Evolutionary conservation across 2,888 invertebrate genomes (phyloP).

Genomic region (Cecidostiba fungosa): DNA sequence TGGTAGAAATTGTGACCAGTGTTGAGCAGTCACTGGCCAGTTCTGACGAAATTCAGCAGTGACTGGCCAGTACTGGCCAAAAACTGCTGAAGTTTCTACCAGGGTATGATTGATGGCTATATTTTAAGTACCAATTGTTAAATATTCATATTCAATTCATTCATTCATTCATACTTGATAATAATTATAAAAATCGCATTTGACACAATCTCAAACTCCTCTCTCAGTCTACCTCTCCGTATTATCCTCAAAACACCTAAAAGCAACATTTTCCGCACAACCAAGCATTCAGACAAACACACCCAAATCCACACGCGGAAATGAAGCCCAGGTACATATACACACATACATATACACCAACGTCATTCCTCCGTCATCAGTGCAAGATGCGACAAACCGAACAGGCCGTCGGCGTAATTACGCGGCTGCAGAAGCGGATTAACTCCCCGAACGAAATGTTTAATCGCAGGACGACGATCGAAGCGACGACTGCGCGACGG

Average conservation of each 20-base stretch:
- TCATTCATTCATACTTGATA: no score
- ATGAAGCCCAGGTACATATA: neutral
- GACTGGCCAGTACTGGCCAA: no score
- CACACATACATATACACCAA: neutral
- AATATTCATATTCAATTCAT: no score
- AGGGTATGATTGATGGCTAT: no score
- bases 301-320: neutral
- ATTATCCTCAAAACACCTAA: neutral
- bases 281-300: neutral
- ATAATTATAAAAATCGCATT: no score
- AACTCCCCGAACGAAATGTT: slow-evolving; percentile 15
- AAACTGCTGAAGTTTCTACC: no score
- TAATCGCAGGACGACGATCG: slow-evolving; percentile 5
- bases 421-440: slow-evolving; percentile 2
- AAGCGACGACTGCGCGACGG: slow-evolving; percentile 1
- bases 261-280: neutral
- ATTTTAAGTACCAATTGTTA: no score
- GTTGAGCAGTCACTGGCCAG: no score
- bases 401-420: neutral
- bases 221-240: no score
- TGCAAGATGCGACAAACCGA: neutral
- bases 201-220: no score
- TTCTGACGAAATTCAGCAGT: no score
- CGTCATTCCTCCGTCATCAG: neutral
- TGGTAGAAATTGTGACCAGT: no score